These are phyloP conservation scores for Acromyrmex heyeri DNA, from an alignment of 1,140 invertebrate species.

Conservation along the genomic window DNA sequence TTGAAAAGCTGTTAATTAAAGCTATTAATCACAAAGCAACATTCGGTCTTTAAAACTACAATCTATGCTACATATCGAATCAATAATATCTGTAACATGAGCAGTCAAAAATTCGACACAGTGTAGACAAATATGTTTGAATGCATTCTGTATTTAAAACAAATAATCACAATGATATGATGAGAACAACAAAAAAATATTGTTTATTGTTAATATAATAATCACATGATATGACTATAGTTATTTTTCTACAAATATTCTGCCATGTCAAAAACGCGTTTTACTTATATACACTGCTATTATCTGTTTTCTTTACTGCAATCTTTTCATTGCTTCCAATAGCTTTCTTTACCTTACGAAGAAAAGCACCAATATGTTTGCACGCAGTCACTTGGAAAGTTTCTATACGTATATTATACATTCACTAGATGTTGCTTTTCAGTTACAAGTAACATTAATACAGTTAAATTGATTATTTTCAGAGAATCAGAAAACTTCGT, in stretches of 20 bases:
- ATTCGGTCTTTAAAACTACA: neutral
- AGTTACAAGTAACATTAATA: neutral
- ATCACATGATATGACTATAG: neutral
- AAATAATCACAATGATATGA: neutral
- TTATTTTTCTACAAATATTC: neutral
- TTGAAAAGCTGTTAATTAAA: neutral
- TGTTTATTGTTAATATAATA: neutral
- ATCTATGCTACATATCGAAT: neutral
- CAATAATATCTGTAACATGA: neutral
- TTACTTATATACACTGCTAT: neutral
- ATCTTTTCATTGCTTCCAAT: neutral
- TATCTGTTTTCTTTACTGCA: neutral
- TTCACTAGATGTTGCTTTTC: neutral
- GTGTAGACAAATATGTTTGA: neutral
- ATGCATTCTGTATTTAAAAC: neutral
- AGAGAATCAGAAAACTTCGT: constrained; percentile 17
- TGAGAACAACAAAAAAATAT: neutral
- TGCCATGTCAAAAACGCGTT: neutral
- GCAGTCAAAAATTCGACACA: neutral
- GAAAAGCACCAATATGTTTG: neutral
- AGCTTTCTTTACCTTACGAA: neutral
- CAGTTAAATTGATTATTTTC: neutral
- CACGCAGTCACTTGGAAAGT: neutral
- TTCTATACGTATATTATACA: neutral
- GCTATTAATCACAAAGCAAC: neutral